Evolutionary conservation across 2,113 vertebrate genomes (phyloP), one percentile per base, ranked within the genome.

Genomic region (Cettia cetti): DNA sequence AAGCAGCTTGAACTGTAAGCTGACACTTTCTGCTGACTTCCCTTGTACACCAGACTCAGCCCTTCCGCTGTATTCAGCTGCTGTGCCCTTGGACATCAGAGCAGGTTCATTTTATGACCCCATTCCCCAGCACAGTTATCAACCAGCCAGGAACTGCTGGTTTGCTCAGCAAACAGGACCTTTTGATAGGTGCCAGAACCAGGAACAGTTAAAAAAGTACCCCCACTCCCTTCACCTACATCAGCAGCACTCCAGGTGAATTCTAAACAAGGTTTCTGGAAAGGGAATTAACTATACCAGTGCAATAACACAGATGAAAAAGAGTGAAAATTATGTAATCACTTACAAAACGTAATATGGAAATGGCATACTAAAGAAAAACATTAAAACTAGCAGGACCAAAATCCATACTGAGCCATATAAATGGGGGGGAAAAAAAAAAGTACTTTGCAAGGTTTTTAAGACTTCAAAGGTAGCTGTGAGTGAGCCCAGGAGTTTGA

Each of bases 161-260:
- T 89, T 84, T 80, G 80, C 71, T 91, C 68, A 86, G 71, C 94
- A 92, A 94, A 91, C 83, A 89, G 63, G 49, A 74, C 20, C 83
- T 57, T 70, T 65, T 6, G 17, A 57, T 40, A 79, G 52, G 42
- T 44, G 65, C 75, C 56, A 42, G 69, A 61, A 24, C 1, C 20
- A 60, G 53, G 76, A 86, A 70, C 2, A 33, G 86, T 52, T 50
- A 44, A 64, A 61, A 8, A 69, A 3, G 2, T 6, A 33, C 13
- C 49, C 54, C 31, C 20, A 7, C 10, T 37, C 47, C 53, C 33
- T 45, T 40, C 70, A 54, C 37, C 61, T 16, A 7, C 28, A 26
- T 27, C 2, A 45, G 59, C 16, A 9, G 44, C 13, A 8, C 61
- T 70, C 57, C 63, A 75, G 35, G 69, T n/a, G n/a, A 39, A 28